Evolutionary conservation across 1,140 invertebrate genomes (phyloP).

Genomic region (Aricia agestis): DNA sequence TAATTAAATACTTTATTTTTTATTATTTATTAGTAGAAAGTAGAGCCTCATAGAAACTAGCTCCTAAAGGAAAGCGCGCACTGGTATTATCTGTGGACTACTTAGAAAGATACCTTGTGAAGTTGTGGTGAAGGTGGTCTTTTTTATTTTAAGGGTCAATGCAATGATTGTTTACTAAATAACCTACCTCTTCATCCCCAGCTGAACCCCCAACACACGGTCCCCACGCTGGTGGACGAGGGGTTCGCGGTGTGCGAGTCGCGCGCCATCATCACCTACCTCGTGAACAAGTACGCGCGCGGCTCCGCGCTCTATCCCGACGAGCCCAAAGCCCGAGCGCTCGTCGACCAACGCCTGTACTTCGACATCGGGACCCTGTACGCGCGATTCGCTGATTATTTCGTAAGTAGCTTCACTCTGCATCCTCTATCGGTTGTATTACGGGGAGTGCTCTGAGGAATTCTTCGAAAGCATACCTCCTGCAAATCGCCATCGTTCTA

Average conservation of each 20-base stretch:
- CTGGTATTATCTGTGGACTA: too few relatives aligned
- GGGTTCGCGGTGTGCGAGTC: conserved; percentile 82
- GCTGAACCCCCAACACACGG: conserved; percentile 83
- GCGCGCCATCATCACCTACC: conserved; percentile 83
- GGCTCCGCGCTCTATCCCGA: conserved; percentile 85
- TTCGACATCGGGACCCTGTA: conserved; percentile 86
- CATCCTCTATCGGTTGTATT: too few relatives aligned
- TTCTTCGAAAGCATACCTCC: too few relatives aligned
- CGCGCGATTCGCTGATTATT: conserved; percentile 79
- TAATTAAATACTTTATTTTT: too few relatives aligned
- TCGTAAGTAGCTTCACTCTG: conserved; percentile 45
- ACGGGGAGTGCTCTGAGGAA: too few relatives aligned
- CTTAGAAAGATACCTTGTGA: too few relatives aligned
- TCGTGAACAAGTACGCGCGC: conserved; percentile 84
- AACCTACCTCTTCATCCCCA: conserved; percentile 35
- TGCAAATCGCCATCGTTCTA: too few relatives aligned
- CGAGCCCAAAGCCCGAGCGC: conserved; percentile 81
- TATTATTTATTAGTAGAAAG: too few relatives aligned
- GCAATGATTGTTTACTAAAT: neutral
- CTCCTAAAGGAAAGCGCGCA: too few relatives aligned
- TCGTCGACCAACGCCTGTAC: conserved; percentile 84
- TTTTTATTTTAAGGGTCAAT: too few relatives aligned
- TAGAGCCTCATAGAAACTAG: too few relatives aligned
- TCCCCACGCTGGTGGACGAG: conserved; percentile 83
- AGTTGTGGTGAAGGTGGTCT: too few relatives aligned